Conservation (phyloP, 2,797 vertebrate genomes). For the Buphagus erythrorhynchus region DNA sequence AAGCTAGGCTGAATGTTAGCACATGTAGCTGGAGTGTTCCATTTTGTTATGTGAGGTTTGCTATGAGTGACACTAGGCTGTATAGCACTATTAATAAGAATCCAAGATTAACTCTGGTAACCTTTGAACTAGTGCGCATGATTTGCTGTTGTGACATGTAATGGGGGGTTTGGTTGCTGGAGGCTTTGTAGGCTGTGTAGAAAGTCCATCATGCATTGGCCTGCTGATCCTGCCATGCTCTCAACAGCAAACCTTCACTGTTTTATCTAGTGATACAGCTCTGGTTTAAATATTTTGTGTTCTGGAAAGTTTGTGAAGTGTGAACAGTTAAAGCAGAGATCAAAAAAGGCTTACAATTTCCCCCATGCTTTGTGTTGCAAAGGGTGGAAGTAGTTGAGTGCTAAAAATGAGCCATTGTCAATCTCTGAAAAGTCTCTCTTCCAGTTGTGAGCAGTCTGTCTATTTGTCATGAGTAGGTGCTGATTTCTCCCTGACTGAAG, state of each 20-base stretch:
- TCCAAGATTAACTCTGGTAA: slow-evolving; percentile 59
- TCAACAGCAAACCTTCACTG: background rate
- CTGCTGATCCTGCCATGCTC: background rate
- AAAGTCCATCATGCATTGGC: background rate
- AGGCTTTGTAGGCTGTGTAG: background rate
- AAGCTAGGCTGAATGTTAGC: slow-evolving; percentile 65
- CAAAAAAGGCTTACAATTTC: background rate
- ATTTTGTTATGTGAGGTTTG: slow-evolving; percentile 25
- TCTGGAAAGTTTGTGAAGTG: background rate
- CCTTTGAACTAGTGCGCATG: slow-evolving; percentile 56
- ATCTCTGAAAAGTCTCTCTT: background rate
- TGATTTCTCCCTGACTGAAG: background rate
- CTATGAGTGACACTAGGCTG: slow-evolving; percentile 36
- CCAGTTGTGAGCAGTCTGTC: background rate
- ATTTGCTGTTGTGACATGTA: background rate
- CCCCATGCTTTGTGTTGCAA: background rate
- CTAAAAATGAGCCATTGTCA: background rate
- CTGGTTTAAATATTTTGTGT: background rate
- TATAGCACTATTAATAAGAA: slow-evolving; percentile 57
- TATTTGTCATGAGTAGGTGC: background rate
- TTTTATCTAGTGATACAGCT: background rate
- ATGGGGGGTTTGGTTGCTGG: background rate
- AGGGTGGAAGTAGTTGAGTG: background rate
- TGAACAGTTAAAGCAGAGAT: background rate
- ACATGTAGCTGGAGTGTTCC: background rate